Conservation (phyloP, 37 sponge, comb jelly and placozoan genomes). For the Axinella damicornis region DNA sequence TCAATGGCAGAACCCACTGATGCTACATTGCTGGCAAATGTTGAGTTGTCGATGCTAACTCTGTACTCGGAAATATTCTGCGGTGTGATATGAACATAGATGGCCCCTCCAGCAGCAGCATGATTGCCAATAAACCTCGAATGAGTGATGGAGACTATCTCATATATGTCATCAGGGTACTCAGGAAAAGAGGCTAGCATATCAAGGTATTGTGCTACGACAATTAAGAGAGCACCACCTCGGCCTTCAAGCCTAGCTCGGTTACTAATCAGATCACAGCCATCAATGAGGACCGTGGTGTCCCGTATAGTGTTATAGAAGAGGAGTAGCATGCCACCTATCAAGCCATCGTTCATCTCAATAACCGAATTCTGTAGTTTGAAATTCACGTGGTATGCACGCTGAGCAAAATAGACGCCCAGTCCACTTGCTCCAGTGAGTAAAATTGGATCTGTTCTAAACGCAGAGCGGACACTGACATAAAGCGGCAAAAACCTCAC, state of each 20-base stretch:
- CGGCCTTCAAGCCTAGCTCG: background rate
- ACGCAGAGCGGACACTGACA: background rate
- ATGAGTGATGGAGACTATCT: background rate
- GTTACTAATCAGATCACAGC: background rate
- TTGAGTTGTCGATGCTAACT: background rate
- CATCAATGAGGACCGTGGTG: background rate
- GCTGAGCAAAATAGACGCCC: background rate
- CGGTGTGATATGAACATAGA: background rate
- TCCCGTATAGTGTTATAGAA: constrained; percentile 18
- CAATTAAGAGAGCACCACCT: constrained; percentile 18
- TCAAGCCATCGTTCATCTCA: background rate
- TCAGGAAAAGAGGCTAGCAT: background rate
- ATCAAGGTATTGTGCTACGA: background rate
- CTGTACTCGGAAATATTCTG: constrained; percentile 19
- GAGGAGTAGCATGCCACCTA: background rate
- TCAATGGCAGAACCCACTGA: background rate
- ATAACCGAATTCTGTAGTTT: background rate
- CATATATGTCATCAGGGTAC: constrained; percentile 22
- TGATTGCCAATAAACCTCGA: constrained; percentile 25
- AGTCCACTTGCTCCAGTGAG: constrained; percentile 9
- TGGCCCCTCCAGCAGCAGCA: constrained; percentile 18
- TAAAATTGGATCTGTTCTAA: background rate
- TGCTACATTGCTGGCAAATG: constrained; percentile 4
- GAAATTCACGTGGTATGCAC: background rate
- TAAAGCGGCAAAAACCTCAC: background rate